These are phyloP conservation scores for Pogonomyrmex barbatus DNA, from an alignment of 1,140 invertebrate species.

Conservation along the genomic window DNA sequence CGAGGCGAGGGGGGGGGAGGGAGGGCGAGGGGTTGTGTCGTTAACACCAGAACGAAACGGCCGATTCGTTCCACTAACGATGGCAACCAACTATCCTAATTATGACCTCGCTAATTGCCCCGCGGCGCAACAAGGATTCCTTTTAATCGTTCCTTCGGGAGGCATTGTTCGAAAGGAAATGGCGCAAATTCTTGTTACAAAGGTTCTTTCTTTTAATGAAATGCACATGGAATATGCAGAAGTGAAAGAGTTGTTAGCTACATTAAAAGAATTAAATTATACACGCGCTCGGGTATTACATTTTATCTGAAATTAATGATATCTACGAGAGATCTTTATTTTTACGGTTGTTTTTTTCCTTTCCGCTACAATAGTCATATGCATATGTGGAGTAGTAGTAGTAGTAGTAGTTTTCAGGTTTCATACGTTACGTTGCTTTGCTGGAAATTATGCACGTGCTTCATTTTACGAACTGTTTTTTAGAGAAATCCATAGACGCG, in stretches of 20 bases:
- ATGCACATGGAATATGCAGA: background rate
- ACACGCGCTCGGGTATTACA: background rate
- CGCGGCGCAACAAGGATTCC: constrained; percentile 1
- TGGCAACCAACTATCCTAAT: constrained; percentile 33
- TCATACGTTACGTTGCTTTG: background rate
- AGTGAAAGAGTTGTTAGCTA: background rate
- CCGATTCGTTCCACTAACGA: constrained; percentile 18
- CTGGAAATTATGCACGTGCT: background rate
- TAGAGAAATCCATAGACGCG: background rate
- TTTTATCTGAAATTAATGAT: constrained; percentile 6
- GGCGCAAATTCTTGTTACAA: constrained; percentile 9
- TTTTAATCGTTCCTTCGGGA: background rate
- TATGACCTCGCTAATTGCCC: constrained; percentile 28
- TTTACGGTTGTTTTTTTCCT: background rate
- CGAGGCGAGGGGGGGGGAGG: background rate
- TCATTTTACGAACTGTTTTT: background rate
- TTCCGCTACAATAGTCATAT: background rate
- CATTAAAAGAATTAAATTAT: background rate
- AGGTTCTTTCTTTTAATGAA: background rate
- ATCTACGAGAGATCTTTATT: background rate
- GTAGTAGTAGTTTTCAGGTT: background rate
- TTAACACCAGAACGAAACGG: constrained; percentile 28
- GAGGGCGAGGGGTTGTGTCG: background rate
- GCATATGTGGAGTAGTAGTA: background rate
- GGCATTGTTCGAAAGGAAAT: constrained; percentile 21